A percentile compares a stretch with the other conserved stretches of the same genome.
Evolutionary conservation across 2,888 invertebrate genomes (phyloP).

Genomic region (Brachyopa scutellaris): DNA sequence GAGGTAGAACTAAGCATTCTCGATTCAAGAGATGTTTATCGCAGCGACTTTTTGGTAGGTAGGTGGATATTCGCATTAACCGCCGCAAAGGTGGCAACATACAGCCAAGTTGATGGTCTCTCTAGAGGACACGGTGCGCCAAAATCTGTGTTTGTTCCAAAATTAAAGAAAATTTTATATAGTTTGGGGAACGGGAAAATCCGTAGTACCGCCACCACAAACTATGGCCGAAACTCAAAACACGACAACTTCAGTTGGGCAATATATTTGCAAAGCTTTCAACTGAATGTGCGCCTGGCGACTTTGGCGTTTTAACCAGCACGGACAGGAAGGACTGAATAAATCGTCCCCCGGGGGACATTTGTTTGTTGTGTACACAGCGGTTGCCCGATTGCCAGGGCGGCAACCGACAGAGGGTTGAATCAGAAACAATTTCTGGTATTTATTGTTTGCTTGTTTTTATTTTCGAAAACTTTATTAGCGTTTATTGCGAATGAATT

Average conservation of each 20-base stretch:
- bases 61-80: conserved; percentile 30
- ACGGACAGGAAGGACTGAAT: conserved; percentile 63
- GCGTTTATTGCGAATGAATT: conserved; percentile 67
- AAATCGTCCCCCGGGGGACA: conserved; percentile 64
- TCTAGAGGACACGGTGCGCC: conserved; percentile 26
- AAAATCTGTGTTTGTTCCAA: too few species aligned
- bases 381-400: conserved; percentile 38
- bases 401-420: conserved; percentile 21
- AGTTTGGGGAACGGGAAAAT: conserved; percentile 6
- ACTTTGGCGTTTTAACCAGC: conserved; percentile 15
- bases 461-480: conserved; percentile 55
- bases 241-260: conserved; percentile 28
- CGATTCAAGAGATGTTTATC: conserved; percentile 69
- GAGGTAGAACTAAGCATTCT: conserved; percentile 50
- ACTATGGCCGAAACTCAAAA: conserved; percentile 24
- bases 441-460: conserved; percentile 57
- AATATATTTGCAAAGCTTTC: conserved; percentile 37
- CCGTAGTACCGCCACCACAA: not conserved
- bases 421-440: conserved; percentile 58
- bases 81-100: conserved; percentile 64
- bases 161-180: conserved; percentile 59
- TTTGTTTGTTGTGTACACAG: conserved; percentile 58
- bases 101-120: conserved; percentile 54
- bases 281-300: not conserved
- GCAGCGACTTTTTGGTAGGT: conserved; percentile 15